Conservation (phyloP, 2,888 invertebrate genomes). For the Lycophotia porphyrea region DNA sequence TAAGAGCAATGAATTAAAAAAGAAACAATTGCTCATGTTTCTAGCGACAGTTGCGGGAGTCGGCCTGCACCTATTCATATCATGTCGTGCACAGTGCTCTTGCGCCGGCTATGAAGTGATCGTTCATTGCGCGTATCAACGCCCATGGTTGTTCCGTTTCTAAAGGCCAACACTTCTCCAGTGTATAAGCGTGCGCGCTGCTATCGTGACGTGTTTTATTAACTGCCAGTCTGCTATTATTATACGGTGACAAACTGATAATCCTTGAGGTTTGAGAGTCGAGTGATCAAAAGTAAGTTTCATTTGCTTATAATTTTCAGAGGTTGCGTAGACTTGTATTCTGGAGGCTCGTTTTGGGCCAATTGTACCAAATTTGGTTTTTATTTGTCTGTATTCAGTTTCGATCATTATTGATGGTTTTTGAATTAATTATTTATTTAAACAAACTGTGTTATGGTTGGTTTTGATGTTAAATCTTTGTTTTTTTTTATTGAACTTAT, state of each 20-base stretch:
- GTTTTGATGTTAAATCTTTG: background rate
- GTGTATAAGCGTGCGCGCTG: slow-evolving; percentile 62
- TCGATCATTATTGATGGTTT: slow-evolving; percentile 15
- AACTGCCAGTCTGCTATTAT: slow-evolving; percentile 34
- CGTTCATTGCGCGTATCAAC: slow-evolving; percentile 53
- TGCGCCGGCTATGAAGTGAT: slow-evolving; percentile 51
- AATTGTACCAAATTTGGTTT: slow-evolving; percentile 6
- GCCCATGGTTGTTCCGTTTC: slow-evolving; percentile 45
- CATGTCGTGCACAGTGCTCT: slow-evolving; percentile 54
- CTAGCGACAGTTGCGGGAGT: slow-evolving; percentile 13
- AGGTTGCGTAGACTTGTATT: slow-evolving; percentile 3
- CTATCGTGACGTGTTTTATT: slow-evolving; percentile 60
- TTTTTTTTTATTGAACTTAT: slow-evolving; percentile 5
- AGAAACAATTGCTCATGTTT: slow-evolving; percentile 7
- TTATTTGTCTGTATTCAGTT: slow-evolving; percentile 14
- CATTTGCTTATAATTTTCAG: slow-evolving; percentile 15
- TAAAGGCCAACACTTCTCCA: slow-evolving; percentile 45
- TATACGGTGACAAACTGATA: slow-evolving; percentile 51
- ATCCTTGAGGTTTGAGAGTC: slow-evolving; percentile 40
- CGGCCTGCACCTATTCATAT: slow-evolving; percentile 18
- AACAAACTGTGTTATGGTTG: background rate
- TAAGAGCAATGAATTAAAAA: background rate
- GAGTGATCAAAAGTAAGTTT: slow-evolving; percentile 51
- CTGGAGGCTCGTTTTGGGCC: background rate
- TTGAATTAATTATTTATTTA: background rate